These are phyloP conservation scores for Drosophila macrospina DNA, from an alignment of 2,888 invertebrate genomes.

Conservation along the genomic window DNA sequence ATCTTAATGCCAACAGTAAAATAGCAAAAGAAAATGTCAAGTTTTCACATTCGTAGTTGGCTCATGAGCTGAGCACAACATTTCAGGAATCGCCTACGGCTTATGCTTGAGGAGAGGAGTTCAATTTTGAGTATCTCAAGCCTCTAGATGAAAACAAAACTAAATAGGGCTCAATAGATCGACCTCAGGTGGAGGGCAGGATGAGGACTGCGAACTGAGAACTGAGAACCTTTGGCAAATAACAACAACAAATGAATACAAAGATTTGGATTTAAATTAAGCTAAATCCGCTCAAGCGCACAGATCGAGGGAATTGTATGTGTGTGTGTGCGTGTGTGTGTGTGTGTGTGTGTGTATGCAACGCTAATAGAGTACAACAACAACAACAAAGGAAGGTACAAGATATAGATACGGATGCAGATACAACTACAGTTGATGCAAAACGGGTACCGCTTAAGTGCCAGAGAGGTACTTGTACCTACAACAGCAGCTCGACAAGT, in stretches of 20 bases:
- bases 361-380: conserved; percentile 75
- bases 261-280: conserved; percentile 79
- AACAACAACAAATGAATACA: conserved; percentile 51
- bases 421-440: conserved; percentile 39
- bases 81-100: conserved; percentile 38
- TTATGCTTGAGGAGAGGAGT: conserved; percentile 42
- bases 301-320: conserved; percentile 23
- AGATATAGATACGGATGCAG: conserved; percentile 33
- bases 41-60: conserved; percentile 13
- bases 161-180: conserved; percentile 13
- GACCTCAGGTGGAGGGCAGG: conserved; percentile 8
- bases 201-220: neutral
- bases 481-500: conserved; percentile 73
- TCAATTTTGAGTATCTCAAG: conserved; percentile 53
- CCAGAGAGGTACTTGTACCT: conserved; percentile 63
- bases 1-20: conserved; percentile 3
- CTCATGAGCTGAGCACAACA: conserved; percentile 18
- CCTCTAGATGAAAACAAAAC: conserved; percentile 39
- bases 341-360: conserved; percentile 27
- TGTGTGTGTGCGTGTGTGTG: conserved; percentile 19
- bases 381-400: conserved; percentile 78
- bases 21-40: conserved; percentile 51
- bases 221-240: too few relatives aligned
- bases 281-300: conserved; percentile 76
- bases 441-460: conserved; percentile 73